phyloP scores from a whole-genome alignment of 2,888 invertebrate genomes.

The Polydesmus complanatus region DNA sequence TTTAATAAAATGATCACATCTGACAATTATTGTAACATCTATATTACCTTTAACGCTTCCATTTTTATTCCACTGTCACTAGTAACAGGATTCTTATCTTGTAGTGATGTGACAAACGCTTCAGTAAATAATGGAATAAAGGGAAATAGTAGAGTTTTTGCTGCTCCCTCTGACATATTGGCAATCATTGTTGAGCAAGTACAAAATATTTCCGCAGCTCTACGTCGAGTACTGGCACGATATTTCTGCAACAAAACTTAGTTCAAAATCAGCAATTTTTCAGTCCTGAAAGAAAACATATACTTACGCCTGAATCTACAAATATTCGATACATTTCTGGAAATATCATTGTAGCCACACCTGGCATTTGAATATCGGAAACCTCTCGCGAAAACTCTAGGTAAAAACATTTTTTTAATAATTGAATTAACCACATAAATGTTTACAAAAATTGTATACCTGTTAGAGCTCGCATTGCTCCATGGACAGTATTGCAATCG shows the following conservation, averaged over 20 bases:
- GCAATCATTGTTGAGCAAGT: conserved; percentile 44
- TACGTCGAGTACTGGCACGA: conserved; percentile 44
- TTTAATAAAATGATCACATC: background rate
- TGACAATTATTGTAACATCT: background rate
- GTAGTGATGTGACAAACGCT: conserved; percentile 44
- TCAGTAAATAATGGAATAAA: conserved; percentile 51
- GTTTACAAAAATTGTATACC: conserved; percentile 24
- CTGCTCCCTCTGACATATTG: conserved; percentile 34
- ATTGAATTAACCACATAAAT: conserved; percentile 1
- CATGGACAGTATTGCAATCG: conserved; percentile 44
- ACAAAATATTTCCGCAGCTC: conserved; percentile 52
- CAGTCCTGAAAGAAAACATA: background rate
- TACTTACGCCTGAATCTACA: conserved; percentile 43
- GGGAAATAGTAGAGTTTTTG: conserved; percentile 47
- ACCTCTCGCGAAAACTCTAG: conserved; percentile 51
- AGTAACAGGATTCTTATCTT: conserved; percentile 39
- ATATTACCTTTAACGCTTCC: conserved; percentile 42
- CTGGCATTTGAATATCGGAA: conserved; percentile 46
- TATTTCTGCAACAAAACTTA: conserved; percentile 36
- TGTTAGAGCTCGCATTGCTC: conserved; percentile 54
- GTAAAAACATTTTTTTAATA: background rate
- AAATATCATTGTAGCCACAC: conserved; percentile 51
- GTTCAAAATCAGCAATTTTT: conserved; percentile 10
- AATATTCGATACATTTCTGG: conserved; percentile 56
- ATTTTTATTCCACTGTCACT: conserved; percentile 49